Percentiles rank a stretch among this genome's conserved stretches.
These are phyloP conservation scores for Thera britannica DNA, from an alignment of 2,888 invertebrate genomes.

Conservation along the genomic window DNA sequence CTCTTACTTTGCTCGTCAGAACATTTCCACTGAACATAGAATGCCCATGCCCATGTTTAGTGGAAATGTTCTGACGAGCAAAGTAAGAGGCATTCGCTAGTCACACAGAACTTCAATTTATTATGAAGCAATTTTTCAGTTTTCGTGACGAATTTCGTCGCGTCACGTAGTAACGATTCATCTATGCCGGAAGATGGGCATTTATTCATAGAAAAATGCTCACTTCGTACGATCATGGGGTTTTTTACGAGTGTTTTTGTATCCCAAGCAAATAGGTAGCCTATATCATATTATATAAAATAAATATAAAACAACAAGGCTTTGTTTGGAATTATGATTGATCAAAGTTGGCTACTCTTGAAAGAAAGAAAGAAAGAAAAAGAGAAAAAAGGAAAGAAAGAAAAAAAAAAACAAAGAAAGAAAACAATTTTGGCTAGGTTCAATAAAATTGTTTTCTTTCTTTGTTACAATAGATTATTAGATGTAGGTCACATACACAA, in stretches of 20 bases:
- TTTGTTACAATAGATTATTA: no score
- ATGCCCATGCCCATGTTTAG: no score
- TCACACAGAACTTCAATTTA: conserved; percentile 43
- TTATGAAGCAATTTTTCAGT: conserved; percentile 58
- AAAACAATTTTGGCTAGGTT: no score
- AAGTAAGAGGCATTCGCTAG: neutral
- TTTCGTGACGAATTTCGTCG: conserved; percentile 54
- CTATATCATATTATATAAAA: neutral
- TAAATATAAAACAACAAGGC: neutral
- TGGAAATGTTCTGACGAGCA: neutral
- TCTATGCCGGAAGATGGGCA: conserved; percentile 42
- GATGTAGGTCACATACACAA: no score
- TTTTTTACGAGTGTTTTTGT: conserved; percentile 5
- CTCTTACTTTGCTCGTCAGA: neutral
- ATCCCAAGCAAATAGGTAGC: neutral
- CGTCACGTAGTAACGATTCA: conserved; percentile 60
- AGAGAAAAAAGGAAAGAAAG: no score
- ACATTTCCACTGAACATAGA: no score
- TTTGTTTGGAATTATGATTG: no score
- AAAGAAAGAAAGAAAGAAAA: no score
- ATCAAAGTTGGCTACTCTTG: no score
- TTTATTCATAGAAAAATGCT: conserved; percentile 30
- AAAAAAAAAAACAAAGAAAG: no score
- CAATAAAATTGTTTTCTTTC: no score
- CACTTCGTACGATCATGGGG: conserved; percentile 19